phyloP scores from a whole-genome alignment of 2,113 vertebrate genomes.

The Clarias gariepinus region DNA sequence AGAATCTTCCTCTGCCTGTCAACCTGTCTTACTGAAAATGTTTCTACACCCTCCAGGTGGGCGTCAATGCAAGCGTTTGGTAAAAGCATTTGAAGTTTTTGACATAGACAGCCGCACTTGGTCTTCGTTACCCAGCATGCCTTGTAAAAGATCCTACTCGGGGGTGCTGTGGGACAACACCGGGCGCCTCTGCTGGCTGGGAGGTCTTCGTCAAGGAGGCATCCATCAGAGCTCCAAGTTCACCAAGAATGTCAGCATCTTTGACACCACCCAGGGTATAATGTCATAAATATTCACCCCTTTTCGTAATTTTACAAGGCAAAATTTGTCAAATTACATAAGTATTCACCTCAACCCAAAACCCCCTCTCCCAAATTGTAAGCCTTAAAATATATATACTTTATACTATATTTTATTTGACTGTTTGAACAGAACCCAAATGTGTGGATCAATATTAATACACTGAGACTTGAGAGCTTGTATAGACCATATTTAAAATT shows the following conservation, averaged over 20 bases:
- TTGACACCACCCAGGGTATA: conserved; percentile 88
- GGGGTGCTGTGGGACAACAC: conserved; percentile 82
- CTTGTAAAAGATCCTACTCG: conserved; percentile 90
- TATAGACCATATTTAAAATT: background rate
- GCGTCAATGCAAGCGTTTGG: conserved; percentile 87
- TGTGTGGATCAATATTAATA: background rate
- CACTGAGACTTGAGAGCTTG: background rate
- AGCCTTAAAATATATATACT: background rate
- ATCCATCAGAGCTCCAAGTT: conserved; percentile 94
- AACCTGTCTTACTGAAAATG: conserved; percentile 18
- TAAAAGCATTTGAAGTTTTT: conserved; percentile 91
- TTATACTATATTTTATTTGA: background rate
- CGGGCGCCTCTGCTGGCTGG: conserved; percentile 85
- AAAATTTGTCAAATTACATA: background rate
- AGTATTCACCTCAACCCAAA: background rate
- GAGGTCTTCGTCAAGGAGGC: conserved; percentile 88
- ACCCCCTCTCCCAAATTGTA: background rate
- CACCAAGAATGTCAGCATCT: conserved; percentile 91
- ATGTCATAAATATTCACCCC: background rate
- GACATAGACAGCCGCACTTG: conserved; percentile 87
- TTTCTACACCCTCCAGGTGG: conserved; percentile 75
- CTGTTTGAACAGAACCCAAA: background rate
- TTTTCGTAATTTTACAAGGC: background rate
- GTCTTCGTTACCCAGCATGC: conserved; percentile 85
- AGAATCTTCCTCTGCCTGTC: conserved; percentile 17